These are phyloP conservation scores for Scomber japonicus DNA, from an alignment of 2,113 vertebrate genomes.

Conservation along the genomic window DNA sequence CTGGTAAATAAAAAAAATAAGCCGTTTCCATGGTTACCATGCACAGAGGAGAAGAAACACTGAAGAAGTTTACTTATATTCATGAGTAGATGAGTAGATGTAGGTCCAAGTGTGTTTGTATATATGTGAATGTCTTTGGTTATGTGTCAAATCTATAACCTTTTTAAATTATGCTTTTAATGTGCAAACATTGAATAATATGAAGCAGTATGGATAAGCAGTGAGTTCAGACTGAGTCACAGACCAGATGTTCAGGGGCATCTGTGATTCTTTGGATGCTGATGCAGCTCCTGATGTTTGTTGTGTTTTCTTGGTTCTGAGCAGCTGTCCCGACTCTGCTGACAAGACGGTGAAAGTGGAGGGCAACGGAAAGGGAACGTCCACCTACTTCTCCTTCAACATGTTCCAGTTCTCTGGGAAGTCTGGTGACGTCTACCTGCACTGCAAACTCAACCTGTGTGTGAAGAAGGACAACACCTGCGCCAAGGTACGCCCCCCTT, in stretches of 20 bases:
- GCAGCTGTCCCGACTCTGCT: constrained; percentile 25
- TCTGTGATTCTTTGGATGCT: neutral
- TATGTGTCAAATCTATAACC: too few species aligned
- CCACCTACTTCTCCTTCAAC: constrained; percentile 51
- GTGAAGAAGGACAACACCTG: constrained; percentile 4
- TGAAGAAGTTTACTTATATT: too few species aligned
- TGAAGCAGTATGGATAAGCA: too few species aligned
- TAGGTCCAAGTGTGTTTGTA: too few species aligned
- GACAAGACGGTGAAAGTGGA: constrained; percentile 34
- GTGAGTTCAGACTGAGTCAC: neutral
- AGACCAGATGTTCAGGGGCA: neutral
- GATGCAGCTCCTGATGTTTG: neutral
- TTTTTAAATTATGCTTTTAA: too few species aligned
- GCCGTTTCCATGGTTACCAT: too few species aligned
- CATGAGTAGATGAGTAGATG: too few species aligned
- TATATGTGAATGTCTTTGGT: too few species aligned
- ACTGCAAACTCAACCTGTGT: constrained; percentile 52
- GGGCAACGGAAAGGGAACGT: constrained; percentile 30
- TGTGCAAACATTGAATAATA: too few species aligned
- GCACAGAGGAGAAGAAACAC: too few species aligned
- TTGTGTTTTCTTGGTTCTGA: neutral
- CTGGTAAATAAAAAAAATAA: too few species aligned
- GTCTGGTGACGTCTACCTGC: neutral
- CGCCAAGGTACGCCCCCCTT: constrained; percentile 1
- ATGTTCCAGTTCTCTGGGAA: constrained; percentile 35